Conservation (phyloP, 1,140 invertebrate genomes). For the Drosophila pseudoobscura region DNA sequence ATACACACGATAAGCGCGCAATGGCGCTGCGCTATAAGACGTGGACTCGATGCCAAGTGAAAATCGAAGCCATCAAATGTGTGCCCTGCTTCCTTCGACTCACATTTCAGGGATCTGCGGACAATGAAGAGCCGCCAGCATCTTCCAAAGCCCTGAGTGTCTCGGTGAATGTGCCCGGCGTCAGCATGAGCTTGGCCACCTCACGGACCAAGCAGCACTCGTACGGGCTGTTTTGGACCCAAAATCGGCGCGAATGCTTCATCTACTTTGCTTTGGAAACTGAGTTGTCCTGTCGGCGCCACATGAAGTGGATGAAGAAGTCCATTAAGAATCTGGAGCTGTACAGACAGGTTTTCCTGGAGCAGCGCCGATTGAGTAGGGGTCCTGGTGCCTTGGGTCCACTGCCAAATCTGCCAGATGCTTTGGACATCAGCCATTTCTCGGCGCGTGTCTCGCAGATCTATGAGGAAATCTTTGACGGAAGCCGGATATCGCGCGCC, state of each 20-base stretch:
- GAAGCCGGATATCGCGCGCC: constrained; percentile 68
- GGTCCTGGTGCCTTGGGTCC: constrained; percentile 67
- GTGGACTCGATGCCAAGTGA: constrained; percentile 78
- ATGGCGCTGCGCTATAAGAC: constrained; percentile 70
- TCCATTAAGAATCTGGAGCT: constrained; percentile 82
- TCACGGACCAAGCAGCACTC: constrained; percentile 78
- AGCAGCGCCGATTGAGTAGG: constrained; percentile 68
- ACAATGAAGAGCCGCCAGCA: constrained; percentile 10
- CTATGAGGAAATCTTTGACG: constrained; percentile 81
- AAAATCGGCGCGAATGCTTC: constrained; percentile 78
- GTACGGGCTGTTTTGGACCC: constrained; percentile 81
- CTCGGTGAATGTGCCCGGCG: constrained; percentile 77
- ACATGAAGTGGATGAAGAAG: constrained; percentile 83
- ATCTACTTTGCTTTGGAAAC: constrained; percentile 81
- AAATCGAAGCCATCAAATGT: constrained; percentile 83
- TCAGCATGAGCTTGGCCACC: constrained; percentile 67
- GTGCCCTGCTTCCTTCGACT: constrained; percentile 78
- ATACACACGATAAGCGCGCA: constrained; percentile 78
- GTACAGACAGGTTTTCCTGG: constrained; percentile 73
- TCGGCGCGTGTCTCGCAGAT: constrained; percentile 76
- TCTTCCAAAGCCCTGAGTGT: constrained; percentile 50
- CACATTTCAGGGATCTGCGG: constrained; percentile 49
- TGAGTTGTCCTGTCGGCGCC: constrained; percentile 60
- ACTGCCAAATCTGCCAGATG: constrained; percentile 69
- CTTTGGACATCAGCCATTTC: constrained; percentile 50